phyloP scores from a whole-genome alignment of 2,888 invertebrate genomes.

The Hirtodrosophila cameraria region DNA sequence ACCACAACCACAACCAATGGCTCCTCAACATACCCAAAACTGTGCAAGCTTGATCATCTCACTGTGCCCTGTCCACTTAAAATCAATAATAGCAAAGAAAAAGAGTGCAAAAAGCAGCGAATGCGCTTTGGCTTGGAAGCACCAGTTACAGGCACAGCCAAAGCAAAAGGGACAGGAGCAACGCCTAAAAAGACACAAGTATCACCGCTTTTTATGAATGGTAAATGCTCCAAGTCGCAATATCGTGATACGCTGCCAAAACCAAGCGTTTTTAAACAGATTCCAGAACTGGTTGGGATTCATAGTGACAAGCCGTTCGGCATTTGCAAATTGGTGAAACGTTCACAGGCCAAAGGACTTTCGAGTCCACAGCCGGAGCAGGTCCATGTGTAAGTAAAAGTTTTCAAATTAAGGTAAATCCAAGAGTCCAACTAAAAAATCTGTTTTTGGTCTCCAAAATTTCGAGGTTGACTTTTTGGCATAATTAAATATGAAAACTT shows the following conservation, averaged over 20 bases:
- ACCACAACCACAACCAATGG: conserved; percentile 7
- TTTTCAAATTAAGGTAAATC: too few relatives aligned
- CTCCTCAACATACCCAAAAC: conserved; percentile 27
- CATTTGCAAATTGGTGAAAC: conserved; percentile 9
- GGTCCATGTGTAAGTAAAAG: conserved; percentile 18
- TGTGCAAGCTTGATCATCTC: conserved; percentile 31
- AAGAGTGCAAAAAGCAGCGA: conserved; percentile 24
- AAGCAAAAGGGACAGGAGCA: neutral
- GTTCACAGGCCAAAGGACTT: neutral
- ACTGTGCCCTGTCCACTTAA: neutral
- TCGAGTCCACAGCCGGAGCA: conserved; percentile 10
- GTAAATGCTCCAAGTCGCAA: neutral
- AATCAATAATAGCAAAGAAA: conserved; percentile 7
- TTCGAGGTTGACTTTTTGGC: too few relatives aligned
- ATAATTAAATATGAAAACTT: too few relatives aligned
- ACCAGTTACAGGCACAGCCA: neutral
- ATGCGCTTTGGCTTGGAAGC: conserved; percentile 2
- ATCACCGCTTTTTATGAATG: neutral
- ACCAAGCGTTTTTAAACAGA: neutral
- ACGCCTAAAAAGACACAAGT: conserved; percentile 15
- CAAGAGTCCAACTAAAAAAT: too few relatives aligned
- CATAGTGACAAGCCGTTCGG: neutral
- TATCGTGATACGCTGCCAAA: conserved; percentile 5
- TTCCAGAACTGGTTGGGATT: conserved; percentile 10
- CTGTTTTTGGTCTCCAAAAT: too few relatives aligned